Evolutionary conservation across 92 coral and sea anemone genomes (phyloP), one percentile per base, ranked within the genome.

Genomic region (Palythoa heliodiscus): DNA sequence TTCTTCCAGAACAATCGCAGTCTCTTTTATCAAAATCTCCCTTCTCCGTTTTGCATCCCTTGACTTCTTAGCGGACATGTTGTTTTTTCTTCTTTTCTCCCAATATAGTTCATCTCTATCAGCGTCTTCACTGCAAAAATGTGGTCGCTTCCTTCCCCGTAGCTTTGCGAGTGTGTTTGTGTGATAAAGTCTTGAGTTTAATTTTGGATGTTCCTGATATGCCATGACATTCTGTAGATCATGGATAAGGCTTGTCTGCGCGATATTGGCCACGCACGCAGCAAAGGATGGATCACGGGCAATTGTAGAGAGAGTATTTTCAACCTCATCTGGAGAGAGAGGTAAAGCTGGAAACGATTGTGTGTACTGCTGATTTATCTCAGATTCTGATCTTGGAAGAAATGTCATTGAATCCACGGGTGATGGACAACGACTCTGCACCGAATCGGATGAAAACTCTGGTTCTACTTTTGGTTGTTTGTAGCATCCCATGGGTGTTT

Each of bases 81-180:
- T 80, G 74, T 80, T 80, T 54, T 80, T 80, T 39, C 53, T 80
- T 80, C 84, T 20, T 80, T 80, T 80, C 73, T 80, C 75, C 84
- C 74, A 80, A 53, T 80, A 80, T 17, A 64, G 19, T 16, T 80
- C 84, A 54, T 47, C 84, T 80, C 43, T 48, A 4, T 47, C 73
- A 23, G 58, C 15, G 60, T 80, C 84, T 66, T 43, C 84, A 64
- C 48, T 70, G 38, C 74, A 80, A n/a, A 73, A 66, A 48, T 66
- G 74, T 17, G 60, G 73, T 50, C 84, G 57, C 60, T 80, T 80
- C 22, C 84, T 64, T 13, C 74, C 47, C 20, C 50, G 73, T 16
- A 80, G 24, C 15, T 66, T 80, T 20, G 84, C 60, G 43, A 63
- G 29, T 66, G 84, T 43, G 15, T 24, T 57, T 43, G 38, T 70